Evolutionary conservation across 2,797 vertebrate species (phyloP).

Genomic region (Varecia variegata): DNA sequence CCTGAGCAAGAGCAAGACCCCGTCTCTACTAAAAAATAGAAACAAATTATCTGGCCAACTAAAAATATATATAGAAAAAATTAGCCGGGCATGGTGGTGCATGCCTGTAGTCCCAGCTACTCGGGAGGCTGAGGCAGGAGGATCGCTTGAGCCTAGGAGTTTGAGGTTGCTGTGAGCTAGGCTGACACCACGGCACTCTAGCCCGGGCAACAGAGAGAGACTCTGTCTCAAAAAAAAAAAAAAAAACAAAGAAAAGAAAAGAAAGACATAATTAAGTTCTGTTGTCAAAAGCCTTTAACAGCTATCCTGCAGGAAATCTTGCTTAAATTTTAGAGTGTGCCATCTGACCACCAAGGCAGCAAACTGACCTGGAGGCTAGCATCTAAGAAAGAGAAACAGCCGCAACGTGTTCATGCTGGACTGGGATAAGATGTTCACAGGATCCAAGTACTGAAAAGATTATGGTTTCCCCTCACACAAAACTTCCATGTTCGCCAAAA

Average conservation of each 20-base stretch:
- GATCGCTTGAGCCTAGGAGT: too few species aligned
- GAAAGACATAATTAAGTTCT: not conserved
- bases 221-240: too few species aligned
- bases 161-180: too few species aligned
- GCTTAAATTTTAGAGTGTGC: not conserved
- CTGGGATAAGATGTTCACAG: not conserved
- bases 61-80: too few species aligned
- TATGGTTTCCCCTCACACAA: not conserved
- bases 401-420: not conserved
- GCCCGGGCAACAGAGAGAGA: too few species aligned
- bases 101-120: too few species aligned
- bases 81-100: too few species aligned
- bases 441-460: not conserved
- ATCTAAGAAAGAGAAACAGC: not conserved
- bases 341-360: not conserved
- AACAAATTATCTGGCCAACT: too few species aligned
- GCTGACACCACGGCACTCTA: too few species aligned
- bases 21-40: too few species aligned
- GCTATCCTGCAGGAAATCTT: not conserved
- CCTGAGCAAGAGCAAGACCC: too few species aligned
- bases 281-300: not conserved
- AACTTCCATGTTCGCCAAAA: not conserved
- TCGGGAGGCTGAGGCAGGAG: too few species aligned
- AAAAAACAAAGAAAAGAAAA: not conserved
- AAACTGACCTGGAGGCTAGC: not conserved